phyloP scores from a whole-genome alignment of 2,888 invertebrate species.

The Drosophila anomalipes region DNA sequence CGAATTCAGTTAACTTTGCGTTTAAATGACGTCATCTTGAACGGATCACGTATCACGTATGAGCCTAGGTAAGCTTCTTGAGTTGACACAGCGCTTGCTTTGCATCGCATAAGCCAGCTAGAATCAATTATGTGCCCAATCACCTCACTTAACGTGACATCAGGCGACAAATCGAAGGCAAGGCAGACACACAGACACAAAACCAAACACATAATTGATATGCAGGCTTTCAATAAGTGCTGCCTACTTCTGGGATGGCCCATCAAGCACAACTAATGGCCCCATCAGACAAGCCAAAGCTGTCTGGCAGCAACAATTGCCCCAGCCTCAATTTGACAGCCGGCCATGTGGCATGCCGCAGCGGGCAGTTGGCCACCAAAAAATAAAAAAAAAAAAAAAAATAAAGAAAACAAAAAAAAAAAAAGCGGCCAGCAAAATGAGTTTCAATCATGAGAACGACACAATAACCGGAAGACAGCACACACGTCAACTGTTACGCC shows the following conservation, averaged over 20 bases:
- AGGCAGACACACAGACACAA: background rate
- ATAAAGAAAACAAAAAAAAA: background rate
- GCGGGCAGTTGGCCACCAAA: slow-evolving; percentile 38
- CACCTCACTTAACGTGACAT: slow-evolving; percentile 28
- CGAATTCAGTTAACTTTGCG: background rate
- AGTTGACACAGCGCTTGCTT: background rate
- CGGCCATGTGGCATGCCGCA: slow-evolving; percentile 41
- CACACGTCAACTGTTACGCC: slow-evolving; percentile 34
- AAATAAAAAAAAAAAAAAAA: background rate
- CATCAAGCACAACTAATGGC: slow-evolving; percentile 45
- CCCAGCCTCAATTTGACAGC: slow-evolving; percentile 55
- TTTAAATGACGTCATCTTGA: background rate
- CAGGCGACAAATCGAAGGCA: slow-evolving; percentile 23
- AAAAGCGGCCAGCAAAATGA: slow-evolving; percentile 46
- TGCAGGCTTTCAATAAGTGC: slow-evolving; percentile 44
- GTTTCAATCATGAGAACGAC: slow-evolving; percentile 76
- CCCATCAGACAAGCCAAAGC: slow-evolving; percentile 29
- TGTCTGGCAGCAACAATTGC: slow-evolving; percentile 52
- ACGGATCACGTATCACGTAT: background rate
- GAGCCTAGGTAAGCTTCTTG: background rate
- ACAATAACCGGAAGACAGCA: slow-evolving; percentile 54
- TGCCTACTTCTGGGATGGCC: slow-evolving; percentile 35
- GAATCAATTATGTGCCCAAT: slow-evolving; percentile 28
- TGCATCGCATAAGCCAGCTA: background rate
- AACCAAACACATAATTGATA: slow-evolving; percentile 45